Conservation (phyloP, 2,113 vertebrate species). For the Dinomys branickii region DNA sequence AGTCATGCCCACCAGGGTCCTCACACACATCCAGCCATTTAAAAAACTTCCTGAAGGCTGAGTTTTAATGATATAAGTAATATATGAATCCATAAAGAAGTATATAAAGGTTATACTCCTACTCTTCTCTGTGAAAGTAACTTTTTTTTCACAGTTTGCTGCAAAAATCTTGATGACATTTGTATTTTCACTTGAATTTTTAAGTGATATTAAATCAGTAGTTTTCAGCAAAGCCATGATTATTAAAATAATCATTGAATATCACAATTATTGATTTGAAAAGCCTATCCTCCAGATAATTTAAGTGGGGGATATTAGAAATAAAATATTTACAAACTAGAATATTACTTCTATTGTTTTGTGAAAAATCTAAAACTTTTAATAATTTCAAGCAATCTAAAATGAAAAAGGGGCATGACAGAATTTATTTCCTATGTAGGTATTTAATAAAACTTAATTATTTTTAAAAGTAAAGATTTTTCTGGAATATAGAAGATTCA, state of each 20-base stretch:
- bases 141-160: not conserved
- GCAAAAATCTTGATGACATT: not conserved
- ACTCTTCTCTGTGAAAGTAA: not conserved
- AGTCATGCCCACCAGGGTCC: rapidly evolving
- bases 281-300: not conserved
- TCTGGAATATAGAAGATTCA: not conserved
- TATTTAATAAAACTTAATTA: constrained; percentile 12
- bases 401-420: not conserved
- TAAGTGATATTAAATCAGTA: not conserved
- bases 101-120: not conserved
- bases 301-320: not conserved
- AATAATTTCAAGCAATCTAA: constrained; percentile 27
- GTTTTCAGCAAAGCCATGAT: not conserved
- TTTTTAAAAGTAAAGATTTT: not conserved
- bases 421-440: not conserved
- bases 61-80: not conserved
- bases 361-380: not conserved
- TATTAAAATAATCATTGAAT: not conserved
- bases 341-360: not conserved
- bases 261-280: not conserved
- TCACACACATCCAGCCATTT: not conserved
- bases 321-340: not conserved
- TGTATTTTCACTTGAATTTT: not conserved
- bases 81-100: not conserved
- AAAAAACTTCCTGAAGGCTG: not conserved